These are phyloP conservation scores for Disparrhopalites patrizii DNA, from an alignment of 2,888 invertebrate species.

Conservation along the genomic window DNA sequence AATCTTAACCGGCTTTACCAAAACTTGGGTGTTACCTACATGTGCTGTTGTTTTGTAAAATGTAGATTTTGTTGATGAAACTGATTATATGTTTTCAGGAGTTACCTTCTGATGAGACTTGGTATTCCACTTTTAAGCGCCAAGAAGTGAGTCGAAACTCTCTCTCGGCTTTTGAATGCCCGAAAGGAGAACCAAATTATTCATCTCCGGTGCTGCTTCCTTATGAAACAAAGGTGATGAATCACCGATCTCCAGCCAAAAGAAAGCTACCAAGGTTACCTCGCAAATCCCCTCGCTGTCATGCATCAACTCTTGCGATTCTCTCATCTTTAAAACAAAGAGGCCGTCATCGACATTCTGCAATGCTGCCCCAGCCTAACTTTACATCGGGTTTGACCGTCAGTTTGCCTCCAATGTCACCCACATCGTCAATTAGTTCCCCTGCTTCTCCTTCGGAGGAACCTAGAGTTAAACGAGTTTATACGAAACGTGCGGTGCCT, in stretches of 20 bases:
- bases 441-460: neutral
- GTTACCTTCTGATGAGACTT: slow-evolving; percentile 68
- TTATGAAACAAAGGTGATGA: slow-evolving; percentile 41
- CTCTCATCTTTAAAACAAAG: slow-evolving; percentile 53
- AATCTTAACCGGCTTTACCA: too few relatives aligned
- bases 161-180: neutral
- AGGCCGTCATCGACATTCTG: slow-evolving; percentile 13
- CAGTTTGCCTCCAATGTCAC: too few relatives aligned
- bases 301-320: slow-evolving; percentile 80
- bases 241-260: slow-evolving; percentile 33
- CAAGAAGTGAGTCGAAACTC: slow-evolving; percentile 58
- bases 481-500: neutral
- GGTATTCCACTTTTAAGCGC: slow-evolving; percentile 73
- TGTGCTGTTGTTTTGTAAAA: neutral
- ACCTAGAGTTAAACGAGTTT: neutral
- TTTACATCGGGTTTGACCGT: neutral
- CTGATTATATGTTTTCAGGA: slow-evolving; percentile 23
- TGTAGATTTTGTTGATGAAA: neutral
- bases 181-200: neutral
- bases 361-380: neutral
- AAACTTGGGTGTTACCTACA: too few relatives aligned
- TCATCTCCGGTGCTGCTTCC: slow-evolving; percentile 35
- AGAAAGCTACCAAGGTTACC: slow-evolving; percentile 54
- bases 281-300: slow-evolving; percentile 79
- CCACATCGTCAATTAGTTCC: neutral